A percentile compares a stretch with the other conserved stretches of the same genome.
phyloP scores from a whole-genome alignment of 1,140 invertebrate species.

The Hylaeus volcanicus region DNA sequence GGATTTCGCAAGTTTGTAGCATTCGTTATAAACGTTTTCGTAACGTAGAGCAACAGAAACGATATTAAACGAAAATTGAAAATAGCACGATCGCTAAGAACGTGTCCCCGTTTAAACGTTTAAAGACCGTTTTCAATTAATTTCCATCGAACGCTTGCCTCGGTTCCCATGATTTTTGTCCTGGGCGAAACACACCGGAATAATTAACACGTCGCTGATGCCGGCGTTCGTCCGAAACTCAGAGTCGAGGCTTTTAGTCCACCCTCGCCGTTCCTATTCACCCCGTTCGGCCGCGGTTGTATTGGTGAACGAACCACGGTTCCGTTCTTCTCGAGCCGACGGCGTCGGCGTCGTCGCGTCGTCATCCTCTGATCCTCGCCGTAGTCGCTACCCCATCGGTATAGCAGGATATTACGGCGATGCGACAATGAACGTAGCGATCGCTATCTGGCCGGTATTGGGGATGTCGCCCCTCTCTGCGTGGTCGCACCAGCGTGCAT shows the following conservation, averaged over 20 bases:
- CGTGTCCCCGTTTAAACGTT: background rate
- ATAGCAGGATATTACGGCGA: conserved; percentile 69
- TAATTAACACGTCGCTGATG: conserved; percentile 56
- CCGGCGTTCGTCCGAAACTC: conserved; percentile 69
- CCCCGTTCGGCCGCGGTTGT: conserved; percentile 58
- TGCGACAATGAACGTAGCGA: conserved; percentile 76
- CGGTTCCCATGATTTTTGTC: conserved; percentile 13
- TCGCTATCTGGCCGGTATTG: conserved; percentile 68
- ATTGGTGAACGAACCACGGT: conserved; percentile 47
- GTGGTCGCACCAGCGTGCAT: conserved; percentile 4
- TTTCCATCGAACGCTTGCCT: conserved; percentile 30
- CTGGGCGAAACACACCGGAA: conserved; percentile 22
- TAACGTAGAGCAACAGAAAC: background rate
- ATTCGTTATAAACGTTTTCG: background rate
- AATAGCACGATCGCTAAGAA: background rate
- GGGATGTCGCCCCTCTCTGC: conserved; percentile 42
- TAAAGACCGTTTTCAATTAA: conserved; percentile 16
- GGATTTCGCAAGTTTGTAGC: conserved; percentile 13
- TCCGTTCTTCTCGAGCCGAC: conserved; percentile 31
- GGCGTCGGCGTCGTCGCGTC: conserved; percentile 18
- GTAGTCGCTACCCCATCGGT: background rate
- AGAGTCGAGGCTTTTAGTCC: conserved; percentile 73
- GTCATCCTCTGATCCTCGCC: background rate
- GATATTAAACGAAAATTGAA: background rate
- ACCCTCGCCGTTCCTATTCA: conserved; percentile 62